Evolutionary conservation across 2,113 vertebrate species (phyloP).

Genomic region (Panthera leo): DNA sequence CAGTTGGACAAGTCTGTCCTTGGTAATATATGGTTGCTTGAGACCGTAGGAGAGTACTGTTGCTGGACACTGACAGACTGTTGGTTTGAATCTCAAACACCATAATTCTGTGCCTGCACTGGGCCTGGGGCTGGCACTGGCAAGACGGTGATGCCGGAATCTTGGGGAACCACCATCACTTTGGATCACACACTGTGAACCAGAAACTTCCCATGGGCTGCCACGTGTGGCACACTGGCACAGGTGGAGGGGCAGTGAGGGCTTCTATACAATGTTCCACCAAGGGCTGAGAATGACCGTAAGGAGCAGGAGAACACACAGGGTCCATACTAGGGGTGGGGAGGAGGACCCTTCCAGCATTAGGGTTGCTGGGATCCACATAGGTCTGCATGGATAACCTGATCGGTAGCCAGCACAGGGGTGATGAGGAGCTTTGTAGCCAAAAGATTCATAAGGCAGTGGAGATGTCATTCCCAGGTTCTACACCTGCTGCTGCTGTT

Average conservation of each 20-base stretch:
- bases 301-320: not conserved
- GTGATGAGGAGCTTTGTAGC: not conserved
- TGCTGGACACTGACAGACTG: not conserved
- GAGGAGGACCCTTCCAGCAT: not conserved
- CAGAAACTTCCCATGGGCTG: not conserved
- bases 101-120: not conserved
- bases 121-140: conserved; percentile 64
- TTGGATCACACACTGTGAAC: not conserved
- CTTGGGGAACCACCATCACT: not conserved
- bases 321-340: not conserved
- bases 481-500: not conserved
- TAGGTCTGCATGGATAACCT: not conserved
- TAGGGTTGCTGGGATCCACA: not conserved
- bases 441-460: not conserved
- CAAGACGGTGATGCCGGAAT: not conserved
- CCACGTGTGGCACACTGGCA: not conserved
- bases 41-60: not conserved
- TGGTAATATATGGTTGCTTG: not conserved
- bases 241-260: not conserved
- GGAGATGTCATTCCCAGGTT: not conserved
- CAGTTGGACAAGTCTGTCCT: not conserved
- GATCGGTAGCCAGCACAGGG: not conserved
- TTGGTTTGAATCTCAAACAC: not conserved
- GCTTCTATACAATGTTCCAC: not conserved
- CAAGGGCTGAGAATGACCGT: not conserved